Percentiles rank a stretch among this genome's conserved stretches.
Evolutionary conservation across 2,888 invertebrate species (phyloP).

Genomic region (Pollenia labialis): DNA sequence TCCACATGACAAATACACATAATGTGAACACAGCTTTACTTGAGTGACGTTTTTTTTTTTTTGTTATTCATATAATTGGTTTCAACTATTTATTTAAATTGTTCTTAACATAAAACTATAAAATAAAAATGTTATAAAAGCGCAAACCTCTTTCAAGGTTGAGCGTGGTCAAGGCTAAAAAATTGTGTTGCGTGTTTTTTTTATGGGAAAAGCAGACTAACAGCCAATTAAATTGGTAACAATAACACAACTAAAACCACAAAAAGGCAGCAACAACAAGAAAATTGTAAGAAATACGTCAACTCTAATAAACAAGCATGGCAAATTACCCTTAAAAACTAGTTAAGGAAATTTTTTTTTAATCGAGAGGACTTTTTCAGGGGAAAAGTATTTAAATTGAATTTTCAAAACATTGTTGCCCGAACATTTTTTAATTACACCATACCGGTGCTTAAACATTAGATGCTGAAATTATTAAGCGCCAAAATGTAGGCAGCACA

Average conservation of each 20-base stretch:
- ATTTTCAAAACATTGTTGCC: neutral
- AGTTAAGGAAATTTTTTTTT: conserved; percentile 6
- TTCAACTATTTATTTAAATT: conserved; percentile 20
- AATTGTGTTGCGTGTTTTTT: conserved; percentile 56
- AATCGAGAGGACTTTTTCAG: neutral
- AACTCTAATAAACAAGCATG: neutral
- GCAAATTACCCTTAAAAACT: neutral
- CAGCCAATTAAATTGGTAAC: conserved; percentile 45
- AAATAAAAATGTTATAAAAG: conserved; percentile 9
- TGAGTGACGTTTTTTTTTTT: neutral
- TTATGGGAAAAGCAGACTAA: conserved; percentile 7
- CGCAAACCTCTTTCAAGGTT: conserved; percentile 61
- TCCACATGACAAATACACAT: too few species aligned
- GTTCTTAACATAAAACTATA: conserved; percentile 46
- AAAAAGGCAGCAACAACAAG: neutral
- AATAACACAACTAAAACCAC: neutral
- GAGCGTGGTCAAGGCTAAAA: conserved; percentile 67
- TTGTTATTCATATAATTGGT: too few species aligned
- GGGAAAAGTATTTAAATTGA: neutral
- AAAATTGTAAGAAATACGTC: conserved; percentile 35
- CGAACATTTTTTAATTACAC: too few species aligned
- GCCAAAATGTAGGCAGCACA: too few species aligned
- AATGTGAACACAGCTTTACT: too few species aligned
- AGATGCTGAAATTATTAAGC: too few species aligned
- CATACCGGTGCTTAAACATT: too few species aligned